Evolutionary conservation across 1,140 invertebrate genomes (phyloP).

Genomic region (Drosophila subpulchrella): DNA sequence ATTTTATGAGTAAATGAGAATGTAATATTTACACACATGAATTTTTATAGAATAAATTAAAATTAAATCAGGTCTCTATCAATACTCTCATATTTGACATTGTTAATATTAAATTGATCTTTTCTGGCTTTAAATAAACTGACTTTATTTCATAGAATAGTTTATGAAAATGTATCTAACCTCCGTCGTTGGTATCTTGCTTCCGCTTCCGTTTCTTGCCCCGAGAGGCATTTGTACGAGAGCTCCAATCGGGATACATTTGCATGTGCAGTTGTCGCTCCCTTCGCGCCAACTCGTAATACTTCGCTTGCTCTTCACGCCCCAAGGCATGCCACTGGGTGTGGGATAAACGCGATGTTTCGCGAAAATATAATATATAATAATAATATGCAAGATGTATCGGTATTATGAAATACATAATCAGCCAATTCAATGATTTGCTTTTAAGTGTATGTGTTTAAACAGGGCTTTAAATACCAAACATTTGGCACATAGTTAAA

Average conservation of each 20-base stretch:
- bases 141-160: constrained; percentile 51
- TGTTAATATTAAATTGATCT: constrained; percentile 11
- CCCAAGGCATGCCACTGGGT: constrained; percentile 98
- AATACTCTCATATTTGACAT: constrained; percentile 16
- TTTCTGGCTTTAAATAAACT: constrained; percentile 31
- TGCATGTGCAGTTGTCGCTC: constrained; percentile 99
- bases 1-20: background rate
- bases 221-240: constrained; percentile 98
- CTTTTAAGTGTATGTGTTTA: background rate
- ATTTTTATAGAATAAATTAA: background rate
- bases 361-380: constrained; percentile 50
- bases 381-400: constrained; percentile 37
- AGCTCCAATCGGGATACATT: constrained; percentile 99
- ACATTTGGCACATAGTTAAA: background rate
- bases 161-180: constrained; percentile 85
- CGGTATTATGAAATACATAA: constrained; percentile 28
- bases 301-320: constrained; percentile 99
- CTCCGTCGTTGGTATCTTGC: constrained; percentile 98
- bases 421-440: constrained; percentile 21
- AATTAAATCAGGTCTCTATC: constrained; percentile 4
- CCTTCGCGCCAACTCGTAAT: constrained; percentile 99
- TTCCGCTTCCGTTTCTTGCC: constrained; percentile 99
- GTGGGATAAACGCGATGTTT: constrained; percentile 43
- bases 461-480: background rate
- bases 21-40: background rate